Evolutionary conservation across 2,888 invertebrate species (phyloP), one percentile per base, ranked within the genome.

Genomic region (Drosophila aldrichi): DNA sequence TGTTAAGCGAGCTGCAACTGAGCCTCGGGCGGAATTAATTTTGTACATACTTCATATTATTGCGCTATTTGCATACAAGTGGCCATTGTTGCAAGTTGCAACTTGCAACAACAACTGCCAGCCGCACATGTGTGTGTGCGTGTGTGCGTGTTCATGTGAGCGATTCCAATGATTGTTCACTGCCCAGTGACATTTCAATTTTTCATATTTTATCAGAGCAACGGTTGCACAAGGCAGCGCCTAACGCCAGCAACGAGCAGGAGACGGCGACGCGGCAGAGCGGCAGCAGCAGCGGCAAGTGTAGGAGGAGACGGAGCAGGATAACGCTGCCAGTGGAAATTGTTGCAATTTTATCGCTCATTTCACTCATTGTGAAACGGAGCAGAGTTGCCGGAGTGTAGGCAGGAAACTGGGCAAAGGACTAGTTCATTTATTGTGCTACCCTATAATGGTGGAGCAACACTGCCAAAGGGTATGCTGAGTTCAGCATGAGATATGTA

Each of bases 281-380:
- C 22, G 20, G 38, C 36, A 38, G 22, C 12, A 18, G 32, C 34
- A 20, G 49, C 18, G 34, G 51, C 22, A 52, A 16, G 22, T 20
- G 34, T 18, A 20, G 36, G 12, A 51, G 51, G 36, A 9, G 34
- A 4, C 10, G 54, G n/a, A 16, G 54, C 34, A 54, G 38, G n/a
- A n/a, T 43, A 34, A 68, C 55, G 57, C 49, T 68, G 77, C 73
- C 59, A 81, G 79, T 78, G 77, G 72, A 88, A 87, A 79, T 81
- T 82, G 83, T 81, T 90, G 83, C 90, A 88, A 89, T 88, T 89
- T 88, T 79, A 88, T 83, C 77, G 87, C 90, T 87, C 86, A 90
- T 88, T 87, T 89, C 89, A 85, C 88, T 84, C 76, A 83, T 69
- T 80, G 74, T 65, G 67, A 38, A 59, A 25, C 55, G 36, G 40